These are phyloP conservation scores for Synanthedon formicaeformis DNA, from an alignment of 2,888 invertebrate genomes.

Conservation along the genomic window DNA sequence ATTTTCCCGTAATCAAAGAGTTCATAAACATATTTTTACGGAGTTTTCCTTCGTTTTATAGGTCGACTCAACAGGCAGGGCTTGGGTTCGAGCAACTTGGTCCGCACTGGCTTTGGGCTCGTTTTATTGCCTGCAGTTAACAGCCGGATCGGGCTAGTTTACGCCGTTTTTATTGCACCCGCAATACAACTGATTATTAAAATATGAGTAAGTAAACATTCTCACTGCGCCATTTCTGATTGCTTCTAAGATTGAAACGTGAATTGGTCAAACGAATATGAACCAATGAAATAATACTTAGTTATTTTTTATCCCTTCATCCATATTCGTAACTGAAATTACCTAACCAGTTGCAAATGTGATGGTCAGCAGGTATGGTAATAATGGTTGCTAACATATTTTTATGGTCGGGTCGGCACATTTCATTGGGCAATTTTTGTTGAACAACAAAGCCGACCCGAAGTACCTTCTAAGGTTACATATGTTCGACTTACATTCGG, in stretches of 20 bases:
- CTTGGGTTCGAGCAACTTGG: background rate
- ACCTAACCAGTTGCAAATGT: no score
- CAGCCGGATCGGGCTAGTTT: slow-evolving; percentile 8
- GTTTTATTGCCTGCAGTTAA: slow-evolving; percentile 5
- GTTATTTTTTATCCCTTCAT: no score
- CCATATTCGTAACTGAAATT: no score
- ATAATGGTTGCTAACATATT: no score
- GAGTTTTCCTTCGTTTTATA: slow-evolving; percentile 19
- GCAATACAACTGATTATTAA: slow-evolving; percentile 1
- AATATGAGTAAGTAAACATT: background rate
- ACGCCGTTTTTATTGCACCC: slow-evolving; percentile 9
- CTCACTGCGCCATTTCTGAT: background rate
- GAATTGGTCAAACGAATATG: no score
- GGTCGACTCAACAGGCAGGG: slow-evolving; percentile 1
- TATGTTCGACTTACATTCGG: no score
- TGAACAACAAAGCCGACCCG: no score
- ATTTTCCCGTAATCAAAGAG: slow-evolving; percentile 21
- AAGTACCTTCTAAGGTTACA: no score
- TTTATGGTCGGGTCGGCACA: no score
- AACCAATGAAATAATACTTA: no score
- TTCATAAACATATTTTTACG: slow-evolving; percentile 30
- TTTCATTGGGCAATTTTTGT: no score
- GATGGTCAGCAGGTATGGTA: no score
- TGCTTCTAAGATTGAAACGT: background rate
- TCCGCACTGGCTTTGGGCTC: background rate